Evolutionary conservation across 1,140 invertebrate genomes (phyloP), one percentile per base, ranked within the genome.

Genomic region (Amphibalanus amphitrite): DNA sequence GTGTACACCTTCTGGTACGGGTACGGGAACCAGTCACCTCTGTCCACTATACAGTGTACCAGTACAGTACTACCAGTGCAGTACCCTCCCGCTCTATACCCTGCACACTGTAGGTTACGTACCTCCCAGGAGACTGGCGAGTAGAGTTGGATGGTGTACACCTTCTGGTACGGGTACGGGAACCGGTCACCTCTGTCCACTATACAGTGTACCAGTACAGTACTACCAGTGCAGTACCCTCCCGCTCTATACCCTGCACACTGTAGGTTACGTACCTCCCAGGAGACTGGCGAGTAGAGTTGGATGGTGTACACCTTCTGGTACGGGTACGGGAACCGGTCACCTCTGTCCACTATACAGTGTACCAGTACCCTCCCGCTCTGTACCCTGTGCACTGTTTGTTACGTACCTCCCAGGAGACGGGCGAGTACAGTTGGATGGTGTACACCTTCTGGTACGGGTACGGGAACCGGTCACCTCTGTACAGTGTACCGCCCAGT

Each of bases 61-160:
- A n/a, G n/a, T n/a, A n/a, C n/a, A n/a, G n/a, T n/a, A n/a, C n/a
- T n/a, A n/a, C n/a, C n/a, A n/a, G n/a, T n/a, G n/a, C n/a, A n/a
- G n/a, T n/a, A n/a, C n/a, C n/a, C n/a, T n/a, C n/a, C n/a, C n/a
- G n/a, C n/a, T n/a, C n/a, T n/a, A n/a, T n/a, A n/a, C n/a, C n/a
- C n/a, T n/a, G n/a, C n/a, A n/a, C n/a, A n/a, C n/a, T n/a, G n/a
- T n/a, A n/a, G n/a, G n/a, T n/a, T n/a, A 17, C 38, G 79, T 72
- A 84, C 87, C 80, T 97, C 94, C 95, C 95, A 97, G 17, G 91
- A 94, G 26, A 95, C 90, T 0, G 95, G 93, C 0, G 93, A 96
- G 80, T 97, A 95, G 28, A 99, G 83, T 76, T 93, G 89, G 75
- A 98, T 85, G 29, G 87, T 89, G 79, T 97, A 99, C 74, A 87